phyloP scores from a whole-genome alignment of 2,888 invertebrate genomes.

The Steinernema hermaphroditum region DNA sequence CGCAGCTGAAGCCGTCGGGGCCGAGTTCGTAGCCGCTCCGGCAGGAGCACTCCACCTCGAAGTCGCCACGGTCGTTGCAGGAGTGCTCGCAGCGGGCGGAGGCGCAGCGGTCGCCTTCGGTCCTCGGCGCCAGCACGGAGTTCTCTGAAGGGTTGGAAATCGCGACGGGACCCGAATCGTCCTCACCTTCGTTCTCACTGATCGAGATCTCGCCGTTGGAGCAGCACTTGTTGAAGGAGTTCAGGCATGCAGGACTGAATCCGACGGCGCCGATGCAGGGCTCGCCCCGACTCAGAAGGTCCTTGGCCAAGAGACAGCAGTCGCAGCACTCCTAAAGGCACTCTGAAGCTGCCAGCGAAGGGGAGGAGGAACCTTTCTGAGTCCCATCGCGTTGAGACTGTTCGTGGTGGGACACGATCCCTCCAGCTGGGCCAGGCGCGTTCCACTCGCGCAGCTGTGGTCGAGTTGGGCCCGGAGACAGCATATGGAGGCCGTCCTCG shows the following conservation, averaged over 20 bases:
- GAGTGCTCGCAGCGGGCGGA: slow-evolving; percentile 61
- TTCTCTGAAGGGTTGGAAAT: neutral
- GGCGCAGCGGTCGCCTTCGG: slow-evolving; percentile 55
- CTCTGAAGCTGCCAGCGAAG: neutral
- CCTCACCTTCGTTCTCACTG: slow-evolving; percentile 12
- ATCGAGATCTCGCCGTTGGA: neutral
- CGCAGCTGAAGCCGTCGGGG: slow-evolving; percentile 59
- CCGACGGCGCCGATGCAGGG: slow-evolving; percentile 60
- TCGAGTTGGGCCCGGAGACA: slow-evolving; percentile 64
- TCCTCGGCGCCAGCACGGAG: neutral
- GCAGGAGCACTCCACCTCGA: slow-evolving; percentile 63
- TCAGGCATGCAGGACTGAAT: slow-evolving; percentile 58
- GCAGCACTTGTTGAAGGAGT: slow-evolving; percentile 64
- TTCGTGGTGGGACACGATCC: slow-evolving; percentile 30
- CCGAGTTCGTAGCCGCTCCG: slow-evolving; percentile 61
- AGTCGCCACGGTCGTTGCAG: slow-evolving; percentile 59
- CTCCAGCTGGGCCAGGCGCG: slow-evolving; percentile 44
- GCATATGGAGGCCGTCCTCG: slow-evolving; percentile 63
- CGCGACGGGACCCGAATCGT: too few species aligned
- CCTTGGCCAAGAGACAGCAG: slow-evolving; percentile 64
- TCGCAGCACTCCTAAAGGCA: slow-evolving; percentile 64
- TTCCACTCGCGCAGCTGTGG: slow-evolving; percentile 54
- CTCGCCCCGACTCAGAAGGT: slow-evolving; percentile 55
- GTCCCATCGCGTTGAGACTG: slow-evolving; percentile 52
- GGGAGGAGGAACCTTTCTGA: neutral